Conservation (phyloP, 2,888 invertebrate genomes). For the Pterostichus madidus region DNA sequence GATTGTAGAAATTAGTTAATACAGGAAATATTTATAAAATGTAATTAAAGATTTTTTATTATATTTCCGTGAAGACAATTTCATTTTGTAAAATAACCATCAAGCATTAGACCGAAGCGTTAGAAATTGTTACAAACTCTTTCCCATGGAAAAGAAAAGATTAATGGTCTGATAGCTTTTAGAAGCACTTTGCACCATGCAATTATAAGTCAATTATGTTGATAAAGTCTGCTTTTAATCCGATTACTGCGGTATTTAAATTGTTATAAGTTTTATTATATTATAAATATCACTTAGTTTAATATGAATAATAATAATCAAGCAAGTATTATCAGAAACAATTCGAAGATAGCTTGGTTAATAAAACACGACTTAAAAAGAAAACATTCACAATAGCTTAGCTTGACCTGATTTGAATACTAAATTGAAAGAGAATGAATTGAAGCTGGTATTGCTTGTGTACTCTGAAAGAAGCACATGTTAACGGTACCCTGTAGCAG, state of each 20-base stretch:
- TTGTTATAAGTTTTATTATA: too few species aligned
- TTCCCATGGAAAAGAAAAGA: conserved; percentile 10
- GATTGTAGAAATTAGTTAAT: too few species aligned
- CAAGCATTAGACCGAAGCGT: neutral
- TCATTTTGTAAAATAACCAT: neutral
- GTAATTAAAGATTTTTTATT: neutral
- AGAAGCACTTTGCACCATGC: neutral
- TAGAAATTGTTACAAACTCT: neutral
- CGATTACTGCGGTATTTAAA: too few species aligned
- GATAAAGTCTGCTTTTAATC: neutral
- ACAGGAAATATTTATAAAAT: neutral
- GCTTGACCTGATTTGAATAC: conserved; percentile 53
- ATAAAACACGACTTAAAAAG: conserved; percentile 4
- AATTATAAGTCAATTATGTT: conserved; percentile 33
- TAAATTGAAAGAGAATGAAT: conserved; percentile 52
- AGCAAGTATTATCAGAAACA: conserved; percentile 2
- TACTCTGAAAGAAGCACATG: conserved; percentile 17
- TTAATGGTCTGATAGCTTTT: neutral
- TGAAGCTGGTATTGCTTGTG: conserved; percentile 1
- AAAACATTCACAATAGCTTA: conserved; percentile 10
- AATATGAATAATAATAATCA: neutral
- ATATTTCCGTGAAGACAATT: neutral
- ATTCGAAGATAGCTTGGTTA: neutral
- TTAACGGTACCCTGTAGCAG: conserved; percentile 36
- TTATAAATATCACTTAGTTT: conserved; percentile 1